Percentiles rank a stretch among this genome's conserved stretches.
Evolutionary conservation across 2,797 vertebrate species (phyloP).

Genomic region (Momotus momota): DNA sequence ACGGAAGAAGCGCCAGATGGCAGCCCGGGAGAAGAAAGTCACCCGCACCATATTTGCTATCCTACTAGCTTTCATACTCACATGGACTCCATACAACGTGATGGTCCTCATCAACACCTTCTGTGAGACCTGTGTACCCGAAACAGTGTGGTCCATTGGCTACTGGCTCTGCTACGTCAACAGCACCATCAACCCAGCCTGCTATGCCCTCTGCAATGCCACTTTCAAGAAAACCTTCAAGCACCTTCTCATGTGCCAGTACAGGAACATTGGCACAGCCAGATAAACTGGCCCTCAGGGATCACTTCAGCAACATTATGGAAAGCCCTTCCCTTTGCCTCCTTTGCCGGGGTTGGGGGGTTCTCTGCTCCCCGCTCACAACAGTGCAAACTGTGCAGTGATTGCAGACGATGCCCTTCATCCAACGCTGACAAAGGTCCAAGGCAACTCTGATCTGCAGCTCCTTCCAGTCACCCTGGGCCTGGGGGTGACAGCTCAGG

Average conservation of each 20-base stretch:
- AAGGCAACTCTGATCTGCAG: not conserved
- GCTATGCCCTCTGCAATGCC: constrained; percentile 90
- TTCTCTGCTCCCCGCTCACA: constrained; percentile 17
- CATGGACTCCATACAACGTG: constrained; percentile 98
- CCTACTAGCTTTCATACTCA: constrained; percentile 94
- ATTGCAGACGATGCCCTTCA: constrained; percentile 41
- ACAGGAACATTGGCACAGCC: constrained; percentile 92
- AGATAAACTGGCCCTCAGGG: constrained; percentile 77
- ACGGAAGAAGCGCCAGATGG: constrained; percentile 97
- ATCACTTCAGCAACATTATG: not conserved
- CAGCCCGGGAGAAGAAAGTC: constrained; percentile 96
- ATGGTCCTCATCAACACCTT: constrained; percentile 95
- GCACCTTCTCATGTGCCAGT: constrained; percentile 96
- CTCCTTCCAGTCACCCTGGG: not conserved
- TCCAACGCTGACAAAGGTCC: not conserved
- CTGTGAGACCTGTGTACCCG: constrained; percentile 83
- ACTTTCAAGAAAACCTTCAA: constrained; percentile 95
- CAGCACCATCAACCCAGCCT: constrained; percentile 92
- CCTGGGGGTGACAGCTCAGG: not conserved
- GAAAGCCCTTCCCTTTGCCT: constrained; percentile 34
- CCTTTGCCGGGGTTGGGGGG: not conserved
- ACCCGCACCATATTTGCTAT: constrained; percentile 97
- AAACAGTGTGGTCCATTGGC: constrained; percentile 85
- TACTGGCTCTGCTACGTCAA: constrained; percentile 94
- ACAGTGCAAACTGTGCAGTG: not conserved